A percentile compares a stretch with the other conserved stretches of the same genome.
phyloP scores from a whole-genome alignment of 2,888 invertebrate species.

The Cosmia pyralina region DNA sequence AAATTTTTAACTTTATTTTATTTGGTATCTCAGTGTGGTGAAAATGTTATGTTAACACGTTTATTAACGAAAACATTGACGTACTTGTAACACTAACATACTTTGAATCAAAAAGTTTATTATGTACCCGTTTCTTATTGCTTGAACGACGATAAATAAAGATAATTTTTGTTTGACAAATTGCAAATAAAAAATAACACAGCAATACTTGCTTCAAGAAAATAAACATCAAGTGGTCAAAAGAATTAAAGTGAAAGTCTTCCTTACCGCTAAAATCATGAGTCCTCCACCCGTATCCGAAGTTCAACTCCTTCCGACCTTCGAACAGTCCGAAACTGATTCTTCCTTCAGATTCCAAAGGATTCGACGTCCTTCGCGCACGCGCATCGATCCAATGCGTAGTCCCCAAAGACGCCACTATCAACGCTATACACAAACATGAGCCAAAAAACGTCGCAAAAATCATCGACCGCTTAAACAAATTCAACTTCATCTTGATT shows the following conservation, averaged over 20 bases:
- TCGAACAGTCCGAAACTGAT: conserved; percentile 96
- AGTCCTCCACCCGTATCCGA: conserved; percentile 94
- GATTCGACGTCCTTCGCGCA: conserved; percentile 92
- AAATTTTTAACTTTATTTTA: too few relatives aligned
- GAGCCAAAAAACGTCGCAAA: conserved; percentile 95
- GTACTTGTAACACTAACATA: conserved; percentile 27
- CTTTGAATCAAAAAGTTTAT: background rate
- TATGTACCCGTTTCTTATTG: conserved; percentile 1
- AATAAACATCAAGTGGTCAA: background rate
- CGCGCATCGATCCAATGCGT: conserved; percentile 95
- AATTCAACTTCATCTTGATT: conserved; percentile 90
- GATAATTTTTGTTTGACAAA: background rate
- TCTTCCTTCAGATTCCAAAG: conserved; percentile 92
- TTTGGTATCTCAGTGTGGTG: background rate
- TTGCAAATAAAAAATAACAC: background rate
- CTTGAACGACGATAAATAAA: background rate
- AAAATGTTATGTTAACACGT: conserved; percentile 10
- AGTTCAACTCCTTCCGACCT: conserved; percentile 95
- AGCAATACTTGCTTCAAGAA: background rate
- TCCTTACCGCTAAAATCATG: conserved; percentile 94
- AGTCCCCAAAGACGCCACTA: conserved; percentile 95
- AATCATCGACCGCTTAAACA: conserved; percentile 94
- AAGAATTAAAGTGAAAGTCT: conserved; percentile 33
- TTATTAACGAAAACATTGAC: background rate
- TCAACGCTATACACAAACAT: conserved; percentile 93